A percentile compares a stretch with the other conserved stretches of the same genome.
Conservation (phyloP, 2,113 vertebrate species). For the Rhinolophus ferrumequinum region DNA sequence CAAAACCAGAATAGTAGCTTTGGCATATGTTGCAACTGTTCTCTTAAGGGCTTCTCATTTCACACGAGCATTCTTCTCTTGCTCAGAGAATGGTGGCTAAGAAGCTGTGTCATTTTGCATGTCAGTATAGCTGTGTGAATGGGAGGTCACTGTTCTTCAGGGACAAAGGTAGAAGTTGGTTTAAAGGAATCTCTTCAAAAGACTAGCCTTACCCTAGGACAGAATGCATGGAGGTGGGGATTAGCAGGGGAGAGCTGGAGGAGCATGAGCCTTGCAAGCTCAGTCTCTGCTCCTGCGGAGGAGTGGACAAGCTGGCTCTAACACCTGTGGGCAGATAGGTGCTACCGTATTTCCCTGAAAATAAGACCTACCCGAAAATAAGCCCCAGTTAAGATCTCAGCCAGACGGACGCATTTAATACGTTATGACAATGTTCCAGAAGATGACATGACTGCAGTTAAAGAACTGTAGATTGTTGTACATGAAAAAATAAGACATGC, state of each 20-base stretch:
- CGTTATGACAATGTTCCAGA: too few relatives aligned
- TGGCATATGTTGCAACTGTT: background rate
- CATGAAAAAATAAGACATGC: too few relatives aligned
- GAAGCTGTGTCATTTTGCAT: background rate
- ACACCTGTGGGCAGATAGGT: background rate
- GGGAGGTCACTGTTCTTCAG: background rate
- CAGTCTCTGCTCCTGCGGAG: background rate
- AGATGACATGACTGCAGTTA: too few relatives aligned
- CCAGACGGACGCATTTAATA: too few relatives aligned
- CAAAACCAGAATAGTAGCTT: slow-evolving; percentile 43
- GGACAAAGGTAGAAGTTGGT: background rate
- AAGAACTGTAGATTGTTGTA: too few relatives aligned
- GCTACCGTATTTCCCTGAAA: too few relatives aligned
- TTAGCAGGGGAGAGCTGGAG: background rate
- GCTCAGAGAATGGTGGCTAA: background rate
- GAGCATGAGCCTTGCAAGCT: background rate
- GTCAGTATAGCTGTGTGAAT: background rate
- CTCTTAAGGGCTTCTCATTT: slow-evolving; percentile 3
- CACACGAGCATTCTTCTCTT: background rate
- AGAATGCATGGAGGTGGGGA: background rate
- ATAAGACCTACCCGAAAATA: too few relatives aligned
- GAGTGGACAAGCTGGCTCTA: background rate
- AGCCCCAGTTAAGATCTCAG: too few relatives aligned
- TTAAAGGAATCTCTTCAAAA: background rate
- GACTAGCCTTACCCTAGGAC: background rate